Evolutionary conservation across 35 echinoderm and acorn worm genomes (phyloP), one percentile per base, ranked within the genome.

Genomic region (Ptychodera flava): DNA sequence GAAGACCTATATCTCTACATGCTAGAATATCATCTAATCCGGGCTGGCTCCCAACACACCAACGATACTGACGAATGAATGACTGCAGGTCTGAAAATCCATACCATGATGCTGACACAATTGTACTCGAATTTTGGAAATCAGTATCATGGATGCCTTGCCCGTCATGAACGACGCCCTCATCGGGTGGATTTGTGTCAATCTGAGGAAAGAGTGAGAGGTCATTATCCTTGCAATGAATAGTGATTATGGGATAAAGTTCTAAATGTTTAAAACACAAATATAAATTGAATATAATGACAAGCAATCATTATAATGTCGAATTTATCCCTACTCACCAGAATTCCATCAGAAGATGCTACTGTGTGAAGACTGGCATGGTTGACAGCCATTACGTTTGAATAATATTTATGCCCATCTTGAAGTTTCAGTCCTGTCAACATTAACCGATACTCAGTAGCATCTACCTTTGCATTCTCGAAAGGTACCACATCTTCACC

Each of bases 31-130:
- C 89, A 14, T 77, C 0, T 36, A 35, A 33, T 16, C 33, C 76
- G 30, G n/a, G 30, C 0, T 36, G 83, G 1, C 36, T 52, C 30
- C 89, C 89, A 85, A 90, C 82, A 78, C 89, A 90, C 81, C 76
- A 90, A 77, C 79, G 81, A 90, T 85, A 90, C 16, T 85, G 37
- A 29, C 38, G 31, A 35, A 85, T 85, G 52, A 33, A 89, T 29
- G 88, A 89, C 16, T 89, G 79, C 29, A 89, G 64, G 35, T 89
- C 88, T 28, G 52, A 35, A 89, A 89, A 89, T 38, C 88, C 88
- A 84, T 84, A 81, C 88, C 88, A 89, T 10, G 88, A 89, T 38
- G 89, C 82, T 37, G 81, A 77, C 28, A 90, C 37, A 35, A 85
- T 1, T n/a, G 32, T 37, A 29, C 37, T 79, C 0, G 89, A 85